Evolutionary conservation across 2,888 invertebrate species (phyloP).

Genomic region (Gnatocerus cornutus): DNA sequence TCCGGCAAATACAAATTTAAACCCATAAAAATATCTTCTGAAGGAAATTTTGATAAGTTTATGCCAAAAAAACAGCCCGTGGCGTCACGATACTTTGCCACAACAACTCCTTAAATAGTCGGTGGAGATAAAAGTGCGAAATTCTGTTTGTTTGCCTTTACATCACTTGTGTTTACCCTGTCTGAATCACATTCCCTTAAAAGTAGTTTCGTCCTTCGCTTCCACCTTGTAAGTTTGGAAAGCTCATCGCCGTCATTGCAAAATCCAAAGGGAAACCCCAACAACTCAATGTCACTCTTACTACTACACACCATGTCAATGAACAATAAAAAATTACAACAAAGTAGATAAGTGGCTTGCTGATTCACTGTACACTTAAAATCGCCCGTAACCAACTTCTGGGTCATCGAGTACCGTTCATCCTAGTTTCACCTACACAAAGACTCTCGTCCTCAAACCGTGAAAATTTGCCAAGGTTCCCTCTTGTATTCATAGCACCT

Average conservation of each 20-base stretch:
- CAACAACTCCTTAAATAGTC: too few relatives aligned
- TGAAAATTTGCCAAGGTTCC: slow-evolving; percentile 13
- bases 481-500: slow-evolving; percentile 2
- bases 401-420: slow-evolving; percentile 33
- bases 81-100: too few relatives aligned
- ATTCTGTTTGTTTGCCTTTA: not conserved
- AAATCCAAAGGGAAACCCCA: not conserved
- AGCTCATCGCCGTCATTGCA: not conserved
- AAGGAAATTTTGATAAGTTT: too few relatives aligned
- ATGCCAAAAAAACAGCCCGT: too few relatives aligned
- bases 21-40: too few relatives aligned
- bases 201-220: not conserved
- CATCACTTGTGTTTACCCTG: slow-evolving; percentile 1
- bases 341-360: slow-evolving; percentile 13
- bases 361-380: slow-evolving; percentile 15
- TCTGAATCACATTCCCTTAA: not conserved
- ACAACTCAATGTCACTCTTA: slow-evolving; percentile 11
- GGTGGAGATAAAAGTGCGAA: too few relatives aligned
- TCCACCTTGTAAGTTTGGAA: not conserved
- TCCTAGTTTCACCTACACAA: slow-evolving; percentile 29
- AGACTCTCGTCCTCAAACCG: slow-evolving; percentile 18
- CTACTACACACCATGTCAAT: slow-evolving; percentile 10
- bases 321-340: slow-evolving; percentile 15
- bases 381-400: slow-evolving; percentile 7
- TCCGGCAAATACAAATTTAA: too few relatives aligned